Conservation (phyloP, 2,888 invertebrate genomes). For the Glyphotaelius pellucidus region DNA sequence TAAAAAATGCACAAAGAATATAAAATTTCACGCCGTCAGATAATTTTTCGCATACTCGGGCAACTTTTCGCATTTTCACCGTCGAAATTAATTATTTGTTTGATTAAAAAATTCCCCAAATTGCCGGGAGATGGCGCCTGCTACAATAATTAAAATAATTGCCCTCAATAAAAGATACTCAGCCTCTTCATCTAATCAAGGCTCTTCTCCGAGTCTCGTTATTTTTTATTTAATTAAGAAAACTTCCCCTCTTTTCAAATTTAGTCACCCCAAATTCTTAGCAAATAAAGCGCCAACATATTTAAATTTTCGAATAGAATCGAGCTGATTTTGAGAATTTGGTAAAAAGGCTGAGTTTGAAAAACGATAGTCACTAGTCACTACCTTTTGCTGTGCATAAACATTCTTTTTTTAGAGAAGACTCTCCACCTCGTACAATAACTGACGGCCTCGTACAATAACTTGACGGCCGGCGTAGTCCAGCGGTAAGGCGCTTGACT, state of each 20-base stretch:
- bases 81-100: slow-evolving; percentile 41
- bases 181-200: slow-evolving; percentile 59
- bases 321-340: not conserved
- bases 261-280: not conserved
- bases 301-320: not conserved
- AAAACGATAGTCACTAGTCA: not conserved
- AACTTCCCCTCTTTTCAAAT: slow-evolving; percentile 41
- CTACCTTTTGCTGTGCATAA: not conserved
- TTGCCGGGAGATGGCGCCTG: slow-evolving; percentile 21
- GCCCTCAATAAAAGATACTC: slow-evolving; percentile 60
- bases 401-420: not conserved
- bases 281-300: not conserved
- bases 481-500: too few relatives aligned
- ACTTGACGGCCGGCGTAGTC: too few relatives aligned
- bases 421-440: not conserved
- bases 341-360: not conserved
- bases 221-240: slow-evolving; percentile 65
- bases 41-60: not conserved
- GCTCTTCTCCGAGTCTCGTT: slow-evolving; percentile 51
- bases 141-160: slow-evolving; percentile 60
- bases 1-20: not conserved
- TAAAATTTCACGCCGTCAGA: not conserved
- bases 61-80: slow-evolving; percentile 3
- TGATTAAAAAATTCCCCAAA: slow-evolving; percentile 45
- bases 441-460: too few relatives aligned